These are phyloP conservation scores for Hippocampus guttulatus DNA, from an alignment of 2,113 vertebrate species.

Conservation along the genomic window DNA sequence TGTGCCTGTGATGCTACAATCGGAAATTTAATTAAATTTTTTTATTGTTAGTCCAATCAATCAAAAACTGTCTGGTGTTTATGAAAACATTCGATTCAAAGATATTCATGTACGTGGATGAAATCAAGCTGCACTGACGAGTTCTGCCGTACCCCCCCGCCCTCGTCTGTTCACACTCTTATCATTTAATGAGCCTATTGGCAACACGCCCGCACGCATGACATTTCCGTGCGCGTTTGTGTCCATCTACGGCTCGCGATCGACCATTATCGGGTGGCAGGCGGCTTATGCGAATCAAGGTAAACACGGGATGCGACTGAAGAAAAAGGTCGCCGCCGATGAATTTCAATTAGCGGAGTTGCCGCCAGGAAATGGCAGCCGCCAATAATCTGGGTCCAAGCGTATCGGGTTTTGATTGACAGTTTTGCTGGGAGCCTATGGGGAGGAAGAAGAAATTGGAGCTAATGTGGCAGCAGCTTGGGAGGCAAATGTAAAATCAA, in stretches of 20 bases:
- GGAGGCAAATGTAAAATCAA: constrained; percentile 19
- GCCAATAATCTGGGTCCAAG: constrained; percentile 35
- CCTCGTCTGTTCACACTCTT: constrained; percentile 7
- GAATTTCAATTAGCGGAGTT: constrained; percentile 24
- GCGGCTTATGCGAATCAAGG: constrained; percentile 35
- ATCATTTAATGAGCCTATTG: constrained; percentile 33
- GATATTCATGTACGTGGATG: too few species aligned
- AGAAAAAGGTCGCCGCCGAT: constrained; percentile 38
- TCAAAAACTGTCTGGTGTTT: too few species aligned
- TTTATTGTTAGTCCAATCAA: too few species aligned
- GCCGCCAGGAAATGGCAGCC: constrained; percentile 13
- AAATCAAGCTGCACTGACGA: constrained; percentile 2
- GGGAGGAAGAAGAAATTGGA: background rate
- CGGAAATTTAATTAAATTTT: too few species aligned
- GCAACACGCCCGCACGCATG: background rate
- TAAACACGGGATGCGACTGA: background rate
- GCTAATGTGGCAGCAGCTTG: background rate
- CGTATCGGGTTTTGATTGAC: constrained; percentile 38
- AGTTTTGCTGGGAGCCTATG: background rate
- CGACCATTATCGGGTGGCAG: constrained; percentile 31
- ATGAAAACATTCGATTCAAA: too few species aligned
- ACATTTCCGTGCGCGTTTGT: background rate
- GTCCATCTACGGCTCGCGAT: constrained; percentile 11
- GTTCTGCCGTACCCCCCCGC: constrained; percentile 9
- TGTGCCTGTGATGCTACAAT: too few species aligned